Base-by-base conservation (phyloP, 1,140 invertebrate species). In the Tetragnatha versicolor region DNA sequence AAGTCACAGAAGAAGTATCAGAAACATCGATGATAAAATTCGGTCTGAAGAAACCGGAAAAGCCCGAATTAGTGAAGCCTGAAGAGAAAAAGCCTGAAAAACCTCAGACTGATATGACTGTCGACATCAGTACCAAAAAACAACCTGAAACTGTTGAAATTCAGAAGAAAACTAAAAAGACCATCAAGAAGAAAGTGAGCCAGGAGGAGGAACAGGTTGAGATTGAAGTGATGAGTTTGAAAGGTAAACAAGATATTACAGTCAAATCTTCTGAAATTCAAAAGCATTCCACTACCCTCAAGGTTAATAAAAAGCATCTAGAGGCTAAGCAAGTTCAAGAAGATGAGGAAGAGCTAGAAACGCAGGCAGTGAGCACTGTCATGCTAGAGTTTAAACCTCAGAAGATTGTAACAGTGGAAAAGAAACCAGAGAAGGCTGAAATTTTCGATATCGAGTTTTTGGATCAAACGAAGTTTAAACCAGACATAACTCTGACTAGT, bases 401-500 rank as follows among this genome's bases (percentile, higher is more conserved):
- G 29, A 79, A 79, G 47, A 25, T 39, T 4, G 53, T 58, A 12
- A 35, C 25, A 12, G 20, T 65, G 5, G 35, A 79, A 29, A 69
- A 65, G 42, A 51, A 79, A 65, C 51, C 72, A 14, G 35, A 80
- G 22, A 51, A 51, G 49, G 33, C 49, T 9, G 37, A 58, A 10
- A 39, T 78, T 55, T 10, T 33, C 4, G 47, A 63, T 35, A 47
- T 77, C 14, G 42, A 76, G 33, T 25, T 42, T 39, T 9, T 20
- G 7, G 47, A 66, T 17, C 53, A 53, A 31, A 39, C 27, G 1
- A 22, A 42, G 25, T 72, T 70, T 35, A 79, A 79, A 51, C 78
- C 78, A n/a, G 79, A 80, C 66, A 65, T 80, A 31, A 80, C 73
- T 20, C 17, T 70, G 10, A 80, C 25, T 45, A 80, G 66, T 47